Percentiles rank a stretch among this genome's conserved stretches.
phyloP scores from a whole-genome alignment of 2,113 vertebrate species.

The Dromiciops gliroides region DNA sequence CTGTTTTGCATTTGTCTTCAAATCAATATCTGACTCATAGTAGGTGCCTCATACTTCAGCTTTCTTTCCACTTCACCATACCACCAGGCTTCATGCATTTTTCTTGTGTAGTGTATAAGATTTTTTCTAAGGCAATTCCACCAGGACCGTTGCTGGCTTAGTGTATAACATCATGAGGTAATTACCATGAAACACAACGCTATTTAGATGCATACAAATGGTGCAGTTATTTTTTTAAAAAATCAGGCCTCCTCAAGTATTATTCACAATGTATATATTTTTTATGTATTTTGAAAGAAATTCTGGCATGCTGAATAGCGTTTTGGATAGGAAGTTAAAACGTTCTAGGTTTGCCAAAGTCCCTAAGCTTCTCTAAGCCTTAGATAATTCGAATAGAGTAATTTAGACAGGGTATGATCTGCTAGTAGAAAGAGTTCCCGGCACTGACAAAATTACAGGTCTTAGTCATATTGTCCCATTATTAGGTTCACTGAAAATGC shows the following conservation, averaged over 20 bases:
- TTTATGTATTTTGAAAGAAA: neutral
- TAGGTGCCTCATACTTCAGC: neutral
- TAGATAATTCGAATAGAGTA: neutral
- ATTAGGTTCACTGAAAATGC: neutral
- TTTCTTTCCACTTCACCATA: neutral
- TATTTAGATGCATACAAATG: neutral
- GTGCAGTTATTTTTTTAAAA: neutral
- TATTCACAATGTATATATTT: neutral
- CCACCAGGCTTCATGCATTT: neutral
- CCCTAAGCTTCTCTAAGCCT: neutral
- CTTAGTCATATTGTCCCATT: neutral
- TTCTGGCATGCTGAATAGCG: neutral
- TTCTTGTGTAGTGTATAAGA: neutral
- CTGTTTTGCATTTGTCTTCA: neutral
- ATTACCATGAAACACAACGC: neutral
- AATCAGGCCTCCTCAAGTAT: neutral
- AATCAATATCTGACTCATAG: neutral
- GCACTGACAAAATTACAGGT: neutral
- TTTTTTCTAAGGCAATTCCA: neutral
- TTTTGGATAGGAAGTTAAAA: neutral
- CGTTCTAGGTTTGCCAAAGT: neutral
- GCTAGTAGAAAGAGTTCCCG: neutral
- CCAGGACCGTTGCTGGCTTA: neutral
- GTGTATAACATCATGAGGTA: neutral
- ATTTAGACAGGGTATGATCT: neutral